Evolutionary conservation across 2,888 invertebrate species (phyloP).

Genomic region (Brassicogethes aeneus): DNA sequence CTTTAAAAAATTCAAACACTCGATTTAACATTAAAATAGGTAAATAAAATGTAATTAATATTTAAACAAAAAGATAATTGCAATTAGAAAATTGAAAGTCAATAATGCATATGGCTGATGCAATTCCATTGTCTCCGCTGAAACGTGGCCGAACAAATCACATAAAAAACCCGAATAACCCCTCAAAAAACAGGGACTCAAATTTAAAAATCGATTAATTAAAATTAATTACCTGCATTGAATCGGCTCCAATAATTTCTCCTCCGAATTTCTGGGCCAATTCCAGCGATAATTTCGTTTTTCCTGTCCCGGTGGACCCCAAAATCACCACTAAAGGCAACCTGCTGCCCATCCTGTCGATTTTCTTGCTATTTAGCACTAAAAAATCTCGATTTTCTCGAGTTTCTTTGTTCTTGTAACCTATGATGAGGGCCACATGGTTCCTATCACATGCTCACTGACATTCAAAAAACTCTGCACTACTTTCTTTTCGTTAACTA

Average conservation of each 20-base stretch:
- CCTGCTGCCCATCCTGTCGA: constrained; percentile 20
- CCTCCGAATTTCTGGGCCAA: constrained; percentile 76
- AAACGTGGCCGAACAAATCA: no score
- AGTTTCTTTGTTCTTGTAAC: constrained; percentile 6
- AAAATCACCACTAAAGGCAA: constrained; percentile 79
- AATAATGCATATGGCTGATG: no score
- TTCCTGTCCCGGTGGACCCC: constrained; percentile 95
- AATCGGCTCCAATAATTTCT: constrained; percentile 96
- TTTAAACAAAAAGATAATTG: no score
- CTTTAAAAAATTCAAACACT: no score
- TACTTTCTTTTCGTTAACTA: neutral
- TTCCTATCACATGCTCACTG: neutral
- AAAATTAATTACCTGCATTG: constrained; percentile 77
- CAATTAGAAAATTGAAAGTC: no score
- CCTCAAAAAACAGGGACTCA: no score
- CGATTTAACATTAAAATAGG: no score
- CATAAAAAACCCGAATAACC: no score
- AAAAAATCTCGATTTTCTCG: neutral
- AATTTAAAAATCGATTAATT: neutral
- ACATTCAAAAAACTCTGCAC: neutral
- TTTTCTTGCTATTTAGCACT: constrained; percentile 9
- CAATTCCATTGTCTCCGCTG: no score
- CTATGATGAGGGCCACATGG: constrained; percentile 6
- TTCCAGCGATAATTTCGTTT: constrained; percentile 91
- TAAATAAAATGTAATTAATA: no score